phyloP scores from a whole-genome alignment of 1,140 invertebrate genomes.

The Arctopsyche grandis region DNA sequence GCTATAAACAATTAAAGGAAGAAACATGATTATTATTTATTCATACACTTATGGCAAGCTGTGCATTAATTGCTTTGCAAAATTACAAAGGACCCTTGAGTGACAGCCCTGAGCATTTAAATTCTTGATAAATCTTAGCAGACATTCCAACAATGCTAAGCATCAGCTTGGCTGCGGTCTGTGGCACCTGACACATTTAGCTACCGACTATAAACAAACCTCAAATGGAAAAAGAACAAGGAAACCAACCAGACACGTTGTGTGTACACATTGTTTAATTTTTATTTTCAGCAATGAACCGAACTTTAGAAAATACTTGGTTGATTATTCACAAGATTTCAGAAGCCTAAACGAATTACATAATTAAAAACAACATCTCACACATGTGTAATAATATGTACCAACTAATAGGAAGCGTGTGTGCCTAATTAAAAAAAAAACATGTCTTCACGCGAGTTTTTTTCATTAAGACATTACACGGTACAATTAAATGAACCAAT shows the following conservation, averaged over 20 bases:
- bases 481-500: too few species aligned
- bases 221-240: constrained; percentile 4
- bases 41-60: too few species aligned
- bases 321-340: background rate
- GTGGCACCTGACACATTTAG: constrained; percentile 22
- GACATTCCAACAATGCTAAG: background rate
- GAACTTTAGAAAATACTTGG: background rate
- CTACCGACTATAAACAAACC: background rate
- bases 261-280: background rate
- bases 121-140: background rate
- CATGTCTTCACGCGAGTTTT: too few species aligned
- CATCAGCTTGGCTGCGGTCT: background rate
- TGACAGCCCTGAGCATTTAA: too few species aligned
- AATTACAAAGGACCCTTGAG: background rate
- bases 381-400: too few species aligned
- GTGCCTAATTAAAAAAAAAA: too few species aligned
- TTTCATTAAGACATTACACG: too few species aligned
- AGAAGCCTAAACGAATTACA: too few species aligned
- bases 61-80: background rate
- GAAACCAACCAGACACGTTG: background rate
- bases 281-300: background rate
- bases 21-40: background rate
- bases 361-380: too few species aligned
- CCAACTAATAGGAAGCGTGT: too few species aligned
- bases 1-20: too few species aligned